Evolutionary conservation across 2,113 vertebrate species (phyloP).

Genomic region (Ceyx margarethae): DNA sequence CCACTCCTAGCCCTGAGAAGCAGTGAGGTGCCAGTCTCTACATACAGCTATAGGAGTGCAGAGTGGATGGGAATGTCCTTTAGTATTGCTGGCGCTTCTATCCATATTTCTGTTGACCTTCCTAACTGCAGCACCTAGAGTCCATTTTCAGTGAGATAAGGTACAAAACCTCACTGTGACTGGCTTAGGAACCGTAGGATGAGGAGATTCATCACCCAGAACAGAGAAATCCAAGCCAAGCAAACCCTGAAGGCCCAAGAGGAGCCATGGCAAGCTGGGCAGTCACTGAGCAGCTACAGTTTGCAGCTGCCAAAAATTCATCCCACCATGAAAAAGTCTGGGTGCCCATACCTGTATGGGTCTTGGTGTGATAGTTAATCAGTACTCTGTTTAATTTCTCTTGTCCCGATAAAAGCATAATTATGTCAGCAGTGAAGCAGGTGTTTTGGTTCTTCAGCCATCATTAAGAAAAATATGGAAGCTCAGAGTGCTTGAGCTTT

Average conservation of each 20-base stretch:
- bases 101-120: not conserved
- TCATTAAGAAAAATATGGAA: not conserved
- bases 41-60: not conserved
- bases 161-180: not conserved
- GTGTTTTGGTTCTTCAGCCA: not conserved
- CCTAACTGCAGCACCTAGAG: not conserved
- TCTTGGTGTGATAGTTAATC: not conserved
- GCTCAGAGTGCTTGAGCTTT: rapidly evolving
- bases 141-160: not conserved
- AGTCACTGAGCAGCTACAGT: rapidly evolving
- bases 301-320: not conserved
- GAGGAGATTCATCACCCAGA: not conserved
- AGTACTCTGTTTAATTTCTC: not conserved
- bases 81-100: not conserved
- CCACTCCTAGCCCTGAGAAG: not conserved
- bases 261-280: not conserved
- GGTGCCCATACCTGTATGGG: not conserved
- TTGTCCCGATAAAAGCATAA: not conserved
- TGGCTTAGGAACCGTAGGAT: not conserved
- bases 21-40: not conserved
- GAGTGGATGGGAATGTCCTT: not conserved
- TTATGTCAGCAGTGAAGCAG: not conserved
- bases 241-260: not conserved
- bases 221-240: not conserved
- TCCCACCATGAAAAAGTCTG: rapidly evolving